Evolutionary conservation across 2,113 vertebrate genomes (phyloP), one percentile per base, ranked within the genome.

Genomic region (Saccopteryx bilineata): DNA sequence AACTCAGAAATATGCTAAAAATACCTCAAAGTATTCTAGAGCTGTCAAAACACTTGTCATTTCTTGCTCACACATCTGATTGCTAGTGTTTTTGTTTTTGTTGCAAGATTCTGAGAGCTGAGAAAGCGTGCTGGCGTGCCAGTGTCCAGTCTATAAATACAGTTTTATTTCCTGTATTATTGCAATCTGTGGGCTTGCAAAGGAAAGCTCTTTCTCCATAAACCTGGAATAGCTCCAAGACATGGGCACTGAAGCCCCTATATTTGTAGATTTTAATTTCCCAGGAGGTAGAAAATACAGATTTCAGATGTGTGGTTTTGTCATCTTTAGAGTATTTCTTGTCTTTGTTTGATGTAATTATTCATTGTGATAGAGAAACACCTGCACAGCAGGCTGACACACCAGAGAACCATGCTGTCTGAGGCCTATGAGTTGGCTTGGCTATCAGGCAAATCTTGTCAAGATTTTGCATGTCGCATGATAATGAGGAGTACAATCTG

Each of bases 1-100:
- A 50, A 98, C 97, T 98, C 97, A 98, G 98, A 98, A 98, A 98
- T 98, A 98, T 90, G 98, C 98, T 98, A 98, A 98, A 98, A 98
- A 98, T 98, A 98, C 98, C 98, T 98, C 98, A 98, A 98, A 98
- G 97, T 98, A 98, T 98, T 98, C 97, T 95, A 98, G 96, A 97
- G 93, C 98, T 98, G 98, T 98, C 98, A 98, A 98, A 98, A 98
- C 96, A 97, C 98, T 98, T 98, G 98, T 97, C 97, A 98, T 98
- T 98, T 98, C 97, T 98, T 91, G 87, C 96, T 98, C 97, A 96
- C 78, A 50, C 96, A 2, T 98, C 98, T 98, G 98, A 98, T 98
- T 98, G 97, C 93, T 96, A 92, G 84, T 98, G 98, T 98, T 98
- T 98, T 97, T 84, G 87, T 98, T 98, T 98, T 98, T 98, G 97